phyloP scores from a whole-genome alignment of 92 coral and sea anemone species.

The Zoanthus sociatus region DNA sequence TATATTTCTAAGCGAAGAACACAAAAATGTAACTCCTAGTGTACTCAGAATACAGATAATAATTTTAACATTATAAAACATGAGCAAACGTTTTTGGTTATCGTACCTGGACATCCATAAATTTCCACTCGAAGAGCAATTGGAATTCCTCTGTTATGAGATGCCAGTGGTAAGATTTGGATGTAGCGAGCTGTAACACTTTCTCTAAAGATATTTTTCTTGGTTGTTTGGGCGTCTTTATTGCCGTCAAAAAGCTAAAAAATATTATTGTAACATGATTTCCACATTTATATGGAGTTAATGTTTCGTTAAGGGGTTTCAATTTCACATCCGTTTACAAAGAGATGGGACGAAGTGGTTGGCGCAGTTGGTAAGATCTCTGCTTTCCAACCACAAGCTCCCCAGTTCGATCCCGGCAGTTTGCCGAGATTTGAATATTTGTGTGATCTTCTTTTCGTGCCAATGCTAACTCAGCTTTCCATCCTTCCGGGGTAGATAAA shows the following conservation, averaged over 20 bases:
- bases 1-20: not conserved
- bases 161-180: constrained; percentile 51
- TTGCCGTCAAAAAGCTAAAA: constrained; percentile 62
- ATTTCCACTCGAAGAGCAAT: constrained; percentile 67
- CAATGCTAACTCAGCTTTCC: too few relatives aligned
- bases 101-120: constrained; percentile 74
- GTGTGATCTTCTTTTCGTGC: too few relatives aligned
- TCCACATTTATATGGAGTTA: too few relatives aligned
- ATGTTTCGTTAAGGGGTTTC: too few relatives aligned
- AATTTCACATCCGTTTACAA: too few relatives aligned
- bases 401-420: too few relatives aligned
- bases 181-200: constrained; percentile 56
- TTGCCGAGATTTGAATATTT: too few relatives aligned
- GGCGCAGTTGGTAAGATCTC: too few relatives aligned
- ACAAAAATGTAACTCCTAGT: not conserved
- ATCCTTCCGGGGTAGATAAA: too few relatives aligned
- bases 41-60: not conserved
- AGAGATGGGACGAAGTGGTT: too few relatives aligned
- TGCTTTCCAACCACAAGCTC: too few relatives aligned
- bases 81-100: not conserved
- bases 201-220: constrained; percentile 37
- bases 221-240: constrained; percentile 40
- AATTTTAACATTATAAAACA: not conserved
- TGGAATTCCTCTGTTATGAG: constrained; percentile 41
- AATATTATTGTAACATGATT: not conserved